Percentiles rank a stretch among this genome's conserved stretches.
Conservation (phyloP, 2,113 vertebrate species). For the Alectura lathami region DNA sequence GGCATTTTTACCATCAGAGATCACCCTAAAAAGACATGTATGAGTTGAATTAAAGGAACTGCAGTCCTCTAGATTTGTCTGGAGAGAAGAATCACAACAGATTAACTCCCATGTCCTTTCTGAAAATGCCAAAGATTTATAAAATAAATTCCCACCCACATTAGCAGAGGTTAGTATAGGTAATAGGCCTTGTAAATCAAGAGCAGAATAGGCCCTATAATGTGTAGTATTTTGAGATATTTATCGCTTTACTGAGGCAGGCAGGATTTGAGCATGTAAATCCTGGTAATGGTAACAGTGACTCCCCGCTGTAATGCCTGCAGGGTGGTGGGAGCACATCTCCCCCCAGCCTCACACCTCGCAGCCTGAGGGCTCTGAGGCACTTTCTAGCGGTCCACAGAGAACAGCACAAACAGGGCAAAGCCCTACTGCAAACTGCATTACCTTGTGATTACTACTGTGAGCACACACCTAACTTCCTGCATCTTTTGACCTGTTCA, state of each 20-base stretch:
- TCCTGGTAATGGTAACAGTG: conserved; percentile 7
- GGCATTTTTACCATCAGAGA: neutral
- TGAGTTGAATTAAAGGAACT: neutral
- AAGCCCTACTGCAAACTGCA: rapidly evolving
- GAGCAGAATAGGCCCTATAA: neutral
- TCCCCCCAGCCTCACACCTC: rapidly evolving
- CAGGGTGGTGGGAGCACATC: rapidly evolving
- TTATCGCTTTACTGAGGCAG: conserved; percentile 32
- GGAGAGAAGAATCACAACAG: neutral
- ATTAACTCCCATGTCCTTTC: neutral
- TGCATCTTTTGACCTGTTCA: neutral
- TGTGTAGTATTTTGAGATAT: conserved; percentile 26
- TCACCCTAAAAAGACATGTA: neutral
- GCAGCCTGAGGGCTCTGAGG: neutral
- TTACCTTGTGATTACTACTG: neutral
- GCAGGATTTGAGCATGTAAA: conserved; percentile 17
- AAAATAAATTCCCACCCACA: conserved; percentile 26
- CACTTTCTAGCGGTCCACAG: neutral
- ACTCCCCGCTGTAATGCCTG: neutral
- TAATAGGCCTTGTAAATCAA: conserved; percentile 59
- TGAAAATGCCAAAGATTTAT: neutral
- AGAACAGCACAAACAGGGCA: neutral
- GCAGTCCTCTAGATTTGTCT: neutral
- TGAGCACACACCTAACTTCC: neutral
- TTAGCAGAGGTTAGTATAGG: conserved; percentile 10